phyloP scores from a whole-genome alignment of 2,113 vertebrate genomes.

The Mirounga angustirostris region DNA sequence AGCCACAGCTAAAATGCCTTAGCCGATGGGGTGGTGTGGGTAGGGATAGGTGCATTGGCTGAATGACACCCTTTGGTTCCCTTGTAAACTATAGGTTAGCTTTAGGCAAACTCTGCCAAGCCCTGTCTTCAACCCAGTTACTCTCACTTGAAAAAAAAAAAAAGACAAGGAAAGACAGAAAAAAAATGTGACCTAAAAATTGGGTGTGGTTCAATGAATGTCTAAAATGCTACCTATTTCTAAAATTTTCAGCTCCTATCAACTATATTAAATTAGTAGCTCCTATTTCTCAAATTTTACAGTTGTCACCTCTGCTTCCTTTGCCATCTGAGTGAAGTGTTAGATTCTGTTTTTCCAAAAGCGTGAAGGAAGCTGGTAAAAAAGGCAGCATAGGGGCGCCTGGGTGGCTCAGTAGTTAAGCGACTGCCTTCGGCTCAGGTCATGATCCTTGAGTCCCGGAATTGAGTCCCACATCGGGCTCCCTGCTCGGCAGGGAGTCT shows the following conservation, averaged over 20 bases:
- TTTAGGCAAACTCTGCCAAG: slow-evolving; percentile 29
- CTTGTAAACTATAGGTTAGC: not conserved
- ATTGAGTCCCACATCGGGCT: too few species aligned
- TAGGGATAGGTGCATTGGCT: too few species aligned
- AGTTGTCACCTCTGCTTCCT: not conserved
- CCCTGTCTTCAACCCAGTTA: not conserved
- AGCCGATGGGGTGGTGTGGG: not conserved
- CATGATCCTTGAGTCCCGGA: too few species aligned
- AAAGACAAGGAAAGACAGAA: not conserved
- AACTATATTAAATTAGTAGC: not conserved
- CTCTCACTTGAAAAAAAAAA: slow-evolving; percentile 55
- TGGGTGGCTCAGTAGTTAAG: too few species aligned
- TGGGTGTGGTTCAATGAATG: not conserved
- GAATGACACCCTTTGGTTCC: not conserved
- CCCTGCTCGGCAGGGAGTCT: too few species aligned
- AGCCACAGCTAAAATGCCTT: not conserved
- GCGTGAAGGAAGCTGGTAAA: not conserved
- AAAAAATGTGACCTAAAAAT: not conserved
- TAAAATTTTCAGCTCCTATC: not conserved
- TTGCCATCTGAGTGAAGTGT: not conserved
- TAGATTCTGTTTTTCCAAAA: not conserved
- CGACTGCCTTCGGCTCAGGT: too few species aligned
- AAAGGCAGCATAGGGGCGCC: not conserved
- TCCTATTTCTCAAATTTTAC: slow-evolving; percentile 32
- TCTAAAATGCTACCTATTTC: not conserved